Evolutionary conservation across 2,113 vertebrate genomes (phyloP).

Genomic region (Callionymus lyra): DNA sequence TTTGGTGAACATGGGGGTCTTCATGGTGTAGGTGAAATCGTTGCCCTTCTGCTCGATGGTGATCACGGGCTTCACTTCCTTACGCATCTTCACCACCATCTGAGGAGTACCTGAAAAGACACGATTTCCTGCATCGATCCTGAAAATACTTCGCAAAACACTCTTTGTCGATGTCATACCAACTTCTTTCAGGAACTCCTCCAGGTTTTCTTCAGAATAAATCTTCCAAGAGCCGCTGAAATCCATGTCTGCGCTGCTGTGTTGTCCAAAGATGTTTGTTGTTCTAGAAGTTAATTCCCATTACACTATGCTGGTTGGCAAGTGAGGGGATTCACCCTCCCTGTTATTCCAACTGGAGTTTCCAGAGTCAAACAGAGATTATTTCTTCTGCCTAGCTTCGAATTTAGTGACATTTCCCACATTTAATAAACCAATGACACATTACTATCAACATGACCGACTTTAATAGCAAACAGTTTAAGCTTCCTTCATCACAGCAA

Average conservation of each 20-base stretch:
- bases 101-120: slow-evolving; percentile 59
- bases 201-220: slow-evolving; percentile 71
- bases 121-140: accelerated
- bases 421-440: too few species aligned
- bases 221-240: slow-evolving; percentile 76
- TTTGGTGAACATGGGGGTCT: slow-evolving; percentile 63
- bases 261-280: slow-evolving; percentile 11
- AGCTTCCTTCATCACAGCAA: too few species aligned
- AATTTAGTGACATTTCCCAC: too few species aligned
- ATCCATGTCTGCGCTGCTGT: slow-evolving; percentile 53
- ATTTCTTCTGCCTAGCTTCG: too few species aligned
- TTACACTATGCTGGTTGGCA: slow-evolving; percentile 32
- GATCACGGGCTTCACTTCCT: slow-evolving; percentile 67
- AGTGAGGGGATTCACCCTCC: slow-evolving; percentile 45
- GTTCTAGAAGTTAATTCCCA: slow-evolving; percentile 2
- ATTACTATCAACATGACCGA: too few species aligned
- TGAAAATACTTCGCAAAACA: neutral
- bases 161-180: slow-evolving; percentile 52
- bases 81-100: slow-evolving; percentile 67
- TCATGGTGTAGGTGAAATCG: slow-evolving; percentile 68
- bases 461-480: too few species aligned
- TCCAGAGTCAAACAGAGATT: too few species aligned
- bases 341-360: too few species aligned
- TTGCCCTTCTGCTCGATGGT: slow-evolving; percentile 74
- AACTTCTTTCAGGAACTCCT: slow-evolving; percentile 68